Percentiles rank a stretch among this genome's conserved stretches.
phyloP scores from a whole-genome alignment of 2,113 vertebrate genomes.

The Cryptotis parvus region DNA sequence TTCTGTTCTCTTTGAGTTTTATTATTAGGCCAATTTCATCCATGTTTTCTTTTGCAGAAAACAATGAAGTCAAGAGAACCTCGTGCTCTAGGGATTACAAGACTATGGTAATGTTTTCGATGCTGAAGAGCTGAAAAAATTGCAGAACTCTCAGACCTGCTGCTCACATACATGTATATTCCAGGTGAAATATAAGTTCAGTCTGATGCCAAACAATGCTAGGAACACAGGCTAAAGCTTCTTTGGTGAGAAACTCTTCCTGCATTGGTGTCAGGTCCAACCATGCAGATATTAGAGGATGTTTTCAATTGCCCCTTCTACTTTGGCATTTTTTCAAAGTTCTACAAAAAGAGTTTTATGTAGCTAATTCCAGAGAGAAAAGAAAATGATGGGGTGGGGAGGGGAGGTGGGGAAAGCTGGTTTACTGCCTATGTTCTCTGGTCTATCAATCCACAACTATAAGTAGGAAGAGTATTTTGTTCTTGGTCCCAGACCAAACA shows the following conservation, averaged over 20 bases:
- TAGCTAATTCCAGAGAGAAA: constrained; percentile 19
- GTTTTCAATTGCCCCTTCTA: neutral
- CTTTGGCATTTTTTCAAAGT: neutral
- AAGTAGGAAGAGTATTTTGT: neutral
- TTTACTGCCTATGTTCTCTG: neutral
- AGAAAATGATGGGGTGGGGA: neutral
- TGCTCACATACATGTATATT: neutral
- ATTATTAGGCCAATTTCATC: neutral
- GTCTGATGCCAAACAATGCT: neutral
- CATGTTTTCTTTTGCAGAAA: neutral
- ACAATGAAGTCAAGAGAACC: neutral
- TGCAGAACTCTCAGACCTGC: neutral
- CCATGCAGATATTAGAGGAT: neutral
- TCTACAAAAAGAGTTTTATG: neutral
- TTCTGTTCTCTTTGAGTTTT: neutral
- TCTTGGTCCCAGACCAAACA: neutral
- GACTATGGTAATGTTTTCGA: neutral
- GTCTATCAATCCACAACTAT: neutral
- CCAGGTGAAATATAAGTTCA: neutral
- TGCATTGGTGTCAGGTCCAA: neutral
- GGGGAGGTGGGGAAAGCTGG: no score
- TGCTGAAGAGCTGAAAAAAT: neutral
- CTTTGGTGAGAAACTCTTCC: neutral
- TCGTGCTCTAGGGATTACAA: neutral
- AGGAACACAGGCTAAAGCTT: no score